A percentile compares a stretch with the other conserved stretches of the same genome.
These are phyloP conservation scores for Dryomyza anilis DNA, from an alignment of 2,888 invertebrate genomes.

Conservation along the genomic window DNA sequence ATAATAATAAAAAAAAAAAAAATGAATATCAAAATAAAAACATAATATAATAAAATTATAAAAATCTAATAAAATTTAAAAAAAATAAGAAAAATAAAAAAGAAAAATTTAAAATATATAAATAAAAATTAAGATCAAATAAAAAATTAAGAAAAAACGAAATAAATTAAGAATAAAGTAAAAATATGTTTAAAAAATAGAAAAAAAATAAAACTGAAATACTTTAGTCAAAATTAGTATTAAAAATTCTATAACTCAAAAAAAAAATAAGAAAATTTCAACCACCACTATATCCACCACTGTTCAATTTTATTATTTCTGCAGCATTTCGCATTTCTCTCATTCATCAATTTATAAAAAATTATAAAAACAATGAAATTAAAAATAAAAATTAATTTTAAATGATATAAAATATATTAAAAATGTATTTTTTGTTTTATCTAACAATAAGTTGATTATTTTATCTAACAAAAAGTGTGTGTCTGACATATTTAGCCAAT, in stretches of 20 bases:
- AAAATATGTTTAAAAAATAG: not conserved
- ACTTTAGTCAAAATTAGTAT: too few species aligned
- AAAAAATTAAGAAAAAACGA: not conserved
- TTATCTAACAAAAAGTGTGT: not conserved
- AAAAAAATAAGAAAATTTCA: too few species aligned
- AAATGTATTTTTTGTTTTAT: too few species aligned
- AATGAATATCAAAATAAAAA: not conserved
- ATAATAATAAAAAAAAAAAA: not conserved
- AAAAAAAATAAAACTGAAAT: not conserved
- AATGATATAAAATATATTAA: not conserved
- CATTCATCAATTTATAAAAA: not conserved
- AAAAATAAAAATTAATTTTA: not conserved
- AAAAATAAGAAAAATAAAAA: not conserved
- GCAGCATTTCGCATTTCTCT: too few species aligned
- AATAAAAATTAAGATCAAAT: too few species aligned
- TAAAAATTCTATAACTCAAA: too few species aligned
- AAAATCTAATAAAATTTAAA: not conserved
- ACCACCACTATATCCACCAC: too few species aligned
- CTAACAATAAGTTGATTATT: too few species aligned
- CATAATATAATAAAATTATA: not conserved
- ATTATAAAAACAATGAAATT: not conserved
- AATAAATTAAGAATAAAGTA: not conserved
- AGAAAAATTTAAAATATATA: too few species aligned
- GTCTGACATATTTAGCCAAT: too few species aligned
- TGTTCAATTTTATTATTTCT: too few species aligned